Percentiles rank a stretch among this genome's conserved stretches.
phyloP scores from a whole-genome alignment of 2,797 vertebrate species.

The Phylloscopus collybita region DNA sequence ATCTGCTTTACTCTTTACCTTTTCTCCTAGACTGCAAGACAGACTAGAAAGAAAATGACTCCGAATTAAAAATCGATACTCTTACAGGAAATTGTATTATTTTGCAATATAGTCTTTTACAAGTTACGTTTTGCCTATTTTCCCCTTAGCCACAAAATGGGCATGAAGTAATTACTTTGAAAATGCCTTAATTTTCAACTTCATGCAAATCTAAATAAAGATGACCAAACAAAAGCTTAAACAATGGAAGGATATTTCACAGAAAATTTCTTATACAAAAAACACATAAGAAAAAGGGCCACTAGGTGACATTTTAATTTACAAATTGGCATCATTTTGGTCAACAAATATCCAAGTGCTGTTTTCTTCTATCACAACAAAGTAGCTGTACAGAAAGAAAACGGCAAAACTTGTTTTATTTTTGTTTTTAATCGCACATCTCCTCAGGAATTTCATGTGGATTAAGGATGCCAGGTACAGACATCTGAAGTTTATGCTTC shows the following conservation, averaged over 20 bases:
- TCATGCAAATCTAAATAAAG: constrained; percentile 89
- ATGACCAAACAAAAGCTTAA: constrained; percentile 86
- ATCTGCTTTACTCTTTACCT: constrained; percentile 78
- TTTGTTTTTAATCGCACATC: constrained; percentile 94
- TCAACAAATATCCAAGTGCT: constrained; percentile 91
- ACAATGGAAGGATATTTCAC: constrained; percentile 90
- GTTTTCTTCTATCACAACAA: constrained; percentile 81
- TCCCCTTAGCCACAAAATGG: constrained; percentile 84
- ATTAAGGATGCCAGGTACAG: constrained; percentile 97
- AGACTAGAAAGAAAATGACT: constrained; percentile 79
- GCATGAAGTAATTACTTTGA: constrained; percentile 82
- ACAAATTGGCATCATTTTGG: constrained; percentile 98
- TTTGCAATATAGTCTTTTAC: constrained; percentile 81
- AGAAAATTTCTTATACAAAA: constrained; percentile 92
- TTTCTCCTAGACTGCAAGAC: constrained; percentile 82
- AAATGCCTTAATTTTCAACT: constrained; percentile 86
- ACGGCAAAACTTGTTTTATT: constrained; percentile 76
- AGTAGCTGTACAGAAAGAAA: constrained; percentile 78
- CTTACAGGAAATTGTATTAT: constrained; percentile 81
- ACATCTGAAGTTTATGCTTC: constrained; percentile 99
- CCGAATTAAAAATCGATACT: constrained; percentile 77
- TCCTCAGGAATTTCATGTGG: constrained; percentile 98
- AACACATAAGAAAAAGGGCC: constrained; percentile 98
- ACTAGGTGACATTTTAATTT: constrained; percentile 94
- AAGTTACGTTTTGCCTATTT: constrained; percentile 80